Base-by-base conservation (phyloP, 92 coral and sea anemone species). In the Parazoanthus swiftii region DNA sequence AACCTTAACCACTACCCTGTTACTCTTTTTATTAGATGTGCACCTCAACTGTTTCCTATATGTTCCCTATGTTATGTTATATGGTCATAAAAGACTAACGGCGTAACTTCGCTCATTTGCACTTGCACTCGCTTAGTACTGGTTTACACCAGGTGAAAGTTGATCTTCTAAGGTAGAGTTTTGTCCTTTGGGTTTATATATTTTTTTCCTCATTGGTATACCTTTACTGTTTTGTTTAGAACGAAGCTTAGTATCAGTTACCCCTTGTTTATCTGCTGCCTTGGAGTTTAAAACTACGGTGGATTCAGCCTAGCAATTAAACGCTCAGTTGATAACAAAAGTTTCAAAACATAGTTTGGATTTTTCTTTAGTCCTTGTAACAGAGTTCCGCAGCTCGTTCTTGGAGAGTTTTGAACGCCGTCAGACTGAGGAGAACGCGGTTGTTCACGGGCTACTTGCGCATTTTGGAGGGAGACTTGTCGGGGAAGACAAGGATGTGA, bases 381-480 rank as follows among this genome's bases (percentile, higher is more conserved):
- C 37, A 15, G 88, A 56, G 79, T 66, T 90, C 56, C 89, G 94
- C 21, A 95, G 98, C 82, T 92, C 96, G 11, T 95, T 97, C 91
- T 79, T 97, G 85, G 98, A 93, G 81, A 96, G 85, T 63, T 91
- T 95, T 43, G 98, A 97, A 84, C 94, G 94, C 38, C 95, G 99
- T 25, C 98, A 95, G 82, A 88, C 92, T 3, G 97, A 97, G 77
- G 99, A 97, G 83, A 97, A 93, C 68, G 91, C 98, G 1, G 85
- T 97, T 38, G 99, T 97, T 5, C 93, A 86, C 81, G 95, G 97
- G 20, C 84, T 97, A 78, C 94, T 95, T 81, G 88, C 91, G 46
- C 91, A 90, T 88, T 92, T 95, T 86, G 95, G 95, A 16, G 94
- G 89, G 75, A 93, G 94, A 85, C 90, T 97, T 67, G 79, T 92